A percentile compares a stretch with the other conserved stretches of the same genome.
phyloP scores from a whole-genome alignment of 2,888 invertebrate genomes.

The Acleris cristana region DNA sequence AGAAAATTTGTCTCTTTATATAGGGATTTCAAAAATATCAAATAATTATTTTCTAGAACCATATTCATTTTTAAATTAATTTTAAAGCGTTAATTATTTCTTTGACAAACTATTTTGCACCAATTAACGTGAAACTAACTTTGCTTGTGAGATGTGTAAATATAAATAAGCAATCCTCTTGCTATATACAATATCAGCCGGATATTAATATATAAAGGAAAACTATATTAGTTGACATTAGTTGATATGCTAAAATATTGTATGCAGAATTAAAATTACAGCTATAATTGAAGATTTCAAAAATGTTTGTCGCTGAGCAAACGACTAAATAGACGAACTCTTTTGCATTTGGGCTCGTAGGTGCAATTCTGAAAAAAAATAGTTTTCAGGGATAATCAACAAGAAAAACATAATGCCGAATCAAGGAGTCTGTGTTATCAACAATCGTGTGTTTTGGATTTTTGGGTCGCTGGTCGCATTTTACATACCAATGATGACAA shows the following conservation, averaged over 20 bases:
- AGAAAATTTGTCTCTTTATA: neutral
- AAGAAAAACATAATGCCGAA: constrained; percentile 92
- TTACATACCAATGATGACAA: constrained; percentile 97
- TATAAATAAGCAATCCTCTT: neutral
- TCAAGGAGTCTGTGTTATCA: constrained; percentile 90
- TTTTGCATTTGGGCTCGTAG: too few relatives aligned
- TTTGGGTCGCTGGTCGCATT: constrained; percentile 97
- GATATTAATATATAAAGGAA: constrained; percentile 1
- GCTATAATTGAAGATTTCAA: too few relatives aligned
- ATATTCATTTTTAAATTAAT: neutral
- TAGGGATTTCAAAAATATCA: neutral
- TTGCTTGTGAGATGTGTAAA: too few relatives aligned
- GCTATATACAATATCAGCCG: neutral
- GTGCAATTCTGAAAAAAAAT: too few relatives aligned
- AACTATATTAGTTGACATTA: neutral
- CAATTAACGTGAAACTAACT: constrained; percentile 6
- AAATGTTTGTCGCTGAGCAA: too few relatives aligned
- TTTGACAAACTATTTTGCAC: constrained; percentile 3
- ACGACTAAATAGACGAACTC: too few relatives aligned
- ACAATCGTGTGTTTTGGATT: constrained; percentile 93
- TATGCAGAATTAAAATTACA: too few relatives aligned
- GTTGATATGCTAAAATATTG: too few relatives aligned
- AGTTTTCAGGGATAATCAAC: constrained; percentile 86
- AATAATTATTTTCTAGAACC: neutral
- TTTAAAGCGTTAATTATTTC: neutral